These are phyloP conservation scores for Acanthosoma haemorrhoidale DNA, from an alignment of 2,888 invertebrate genomes.

Conservation along the genomic window DNA sequence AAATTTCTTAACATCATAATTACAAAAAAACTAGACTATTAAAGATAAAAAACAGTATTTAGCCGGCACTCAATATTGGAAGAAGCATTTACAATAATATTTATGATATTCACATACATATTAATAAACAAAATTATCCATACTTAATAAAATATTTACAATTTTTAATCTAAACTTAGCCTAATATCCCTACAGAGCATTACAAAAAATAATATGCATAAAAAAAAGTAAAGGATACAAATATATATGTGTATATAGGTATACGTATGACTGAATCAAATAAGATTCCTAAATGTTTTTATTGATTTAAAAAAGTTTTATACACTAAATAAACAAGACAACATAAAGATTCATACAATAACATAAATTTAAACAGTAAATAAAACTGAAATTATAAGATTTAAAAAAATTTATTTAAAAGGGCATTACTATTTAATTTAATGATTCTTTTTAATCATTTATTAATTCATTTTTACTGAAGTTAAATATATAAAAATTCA, in stretches of 20 bases:
- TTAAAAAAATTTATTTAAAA: background rate
- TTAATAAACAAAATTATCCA: conserved; percentile 24
- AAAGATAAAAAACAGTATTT: conserved; percentile 40
- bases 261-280: background rate
- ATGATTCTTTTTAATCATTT: background rate
- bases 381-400: background rate
- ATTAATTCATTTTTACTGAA: too few species aligned
- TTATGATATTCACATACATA: conserved; percentile 37
- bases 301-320: background rate
- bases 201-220: background rate
- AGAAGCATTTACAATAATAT: conserved; percentile 41
- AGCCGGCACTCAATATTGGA: conserved; percentile 41
- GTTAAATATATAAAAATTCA: background rate
- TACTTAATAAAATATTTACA: conserved; percentile 39
- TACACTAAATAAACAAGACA: background rate
- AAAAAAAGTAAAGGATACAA: background rate
- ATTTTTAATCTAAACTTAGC: conserved; percentile 30
- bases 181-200: conserved; percentile 33
- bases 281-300: background rate
- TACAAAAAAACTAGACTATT: conserved; percentile 41
- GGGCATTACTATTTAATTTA: background rate
- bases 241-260: background rate
- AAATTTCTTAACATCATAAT: conserved; percentile 36
- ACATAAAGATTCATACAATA: background rate
- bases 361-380: background rate